Percentiles rank a stretch among this genome's conserved stretches.
phyloP scores from a whole-genome alignment of 2,797 vertebrate species.

The Tapirus indicus region DNA sequence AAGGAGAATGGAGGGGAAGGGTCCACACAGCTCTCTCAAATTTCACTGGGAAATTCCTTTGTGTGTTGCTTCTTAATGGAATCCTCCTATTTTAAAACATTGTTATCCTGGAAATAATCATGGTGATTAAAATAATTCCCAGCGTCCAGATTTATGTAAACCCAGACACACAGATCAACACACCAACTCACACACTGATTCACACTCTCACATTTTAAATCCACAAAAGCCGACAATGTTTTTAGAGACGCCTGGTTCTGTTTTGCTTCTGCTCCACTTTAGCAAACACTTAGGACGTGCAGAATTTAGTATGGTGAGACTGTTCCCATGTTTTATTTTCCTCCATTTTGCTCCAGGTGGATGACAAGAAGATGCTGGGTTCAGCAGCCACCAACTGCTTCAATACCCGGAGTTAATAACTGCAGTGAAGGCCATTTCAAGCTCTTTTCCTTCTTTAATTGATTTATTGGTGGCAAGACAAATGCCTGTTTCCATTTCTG shows the following conservation, averaged over 20 bases:
- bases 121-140: constrained; percentile 17
- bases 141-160: not conserved
- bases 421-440: constrained; percentile 68
- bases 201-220: not conserved
- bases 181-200: not conserved
- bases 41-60: not conserved
- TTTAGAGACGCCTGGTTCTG: not conserved
- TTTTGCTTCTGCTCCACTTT: not conserved
- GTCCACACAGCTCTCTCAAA: not conserved
- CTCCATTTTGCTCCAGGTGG: constrained; percentile 3
- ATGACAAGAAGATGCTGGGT: constrained; percentile 28
- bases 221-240: not conserved
- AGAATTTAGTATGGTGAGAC: not conserved
- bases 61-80: not conserved
- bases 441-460: constrained; percentile 77
- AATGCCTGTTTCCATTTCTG: constrained; percentile 82
- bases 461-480: constrained; percentile 82
- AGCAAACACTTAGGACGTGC: not conserved
- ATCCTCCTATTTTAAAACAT: not conserved
- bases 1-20: not conserved
- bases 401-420: constrained; percentile 73
- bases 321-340: not conserved
- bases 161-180: constrained; percentile 9
- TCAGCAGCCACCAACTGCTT: constrained; percentile 58
- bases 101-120: not conserved